Evolutionary conservation across 1,140 invertebrate genomes (phyloP).

Genomic region (Thaumatotibia leucotreta): DNA sequence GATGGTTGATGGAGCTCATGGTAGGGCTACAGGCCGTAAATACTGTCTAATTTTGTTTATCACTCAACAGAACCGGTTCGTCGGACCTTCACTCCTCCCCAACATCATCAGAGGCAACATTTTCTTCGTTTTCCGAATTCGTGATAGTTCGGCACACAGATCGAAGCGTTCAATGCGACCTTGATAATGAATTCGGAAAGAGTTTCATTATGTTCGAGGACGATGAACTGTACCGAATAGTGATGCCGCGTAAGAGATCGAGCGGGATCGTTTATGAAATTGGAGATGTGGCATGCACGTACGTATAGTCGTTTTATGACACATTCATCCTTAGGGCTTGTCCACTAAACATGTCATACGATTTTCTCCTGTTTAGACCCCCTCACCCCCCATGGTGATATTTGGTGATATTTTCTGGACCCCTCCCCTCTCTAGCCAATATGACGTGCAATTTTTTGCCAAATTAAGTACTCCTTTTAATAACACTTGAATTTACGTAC

Average conservation of each 20-base stretch:
- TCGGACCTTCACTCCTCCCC: neutral
- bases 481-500: too few species aligned
- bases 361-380: neutral
- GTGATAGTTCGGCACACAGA: constrained; percentile 35
- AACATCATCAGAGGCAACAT: neutral
- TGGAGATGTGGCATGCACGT: constrained; percentile 63
- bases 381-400: too few species aligned
- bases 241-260: constrained; percentile 34
- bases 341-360: neutral
- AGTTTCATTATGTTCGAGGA: constrained; percentile 62
- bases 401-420: too few species aligned
- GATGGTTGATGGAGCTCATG: too few species aligned
- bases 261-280: constrained; percentile 50
- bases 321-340: neutral
- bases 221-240: constrained; percentile 31
- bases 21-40: too few species aligned
- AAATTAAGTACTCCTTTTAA: too few species aligned
- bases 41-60: neutral
- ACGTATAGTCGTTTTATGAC: neutral
- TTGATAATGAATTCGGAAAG: constrained; percentile 47
- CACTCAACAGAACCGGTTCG: neutral
- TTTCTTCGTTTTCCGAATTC: constrained; percentile 4
- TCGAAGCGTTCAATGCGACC: constrained; percentile 51
- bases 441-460: too few species aligned
- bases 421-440: too few species aligned